These are phyloP conservation scores for Prionailurus bengalensis DNA, from an alignment of 2,113 vertebrate species.

Conservation along the genomic window DNA sequence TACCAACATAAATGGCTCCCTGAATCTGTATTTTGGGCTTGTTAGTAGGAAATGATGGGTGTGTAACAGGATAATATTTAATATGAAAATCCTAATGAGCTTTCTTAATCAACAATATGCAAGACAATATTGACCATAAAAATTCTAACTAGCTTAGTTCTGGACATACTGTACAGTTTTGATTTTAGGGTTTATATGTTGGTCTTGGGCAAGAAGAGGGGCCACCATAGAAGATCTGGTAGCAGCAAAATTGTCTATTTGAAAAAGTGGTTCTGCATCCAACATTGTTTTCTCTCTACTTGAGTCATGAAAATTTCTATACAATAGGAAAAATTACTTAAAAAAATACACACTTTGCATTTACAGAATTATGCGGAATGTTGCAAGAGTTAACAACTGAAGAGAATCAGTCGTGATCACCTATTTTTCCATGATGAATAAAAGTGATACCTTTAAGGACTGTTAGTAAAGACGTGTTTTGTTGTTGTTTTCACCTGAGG, in stretches of 20 bases:
- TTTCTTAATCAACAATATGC: background rate
- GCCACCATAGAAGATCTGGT: background rate
- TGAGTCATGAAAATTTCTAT: constrained; percentile 36
- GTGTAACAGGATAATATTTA: background rate
- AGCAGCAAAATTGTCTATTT: background rate
- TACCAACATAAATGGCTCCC: background rate
- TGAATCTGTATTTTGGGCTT: background rate
- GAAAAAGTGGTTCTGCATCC: background rate
- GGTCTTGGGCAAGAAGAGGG: background rate
- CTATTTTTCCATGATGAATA: constrained; percentile 10
- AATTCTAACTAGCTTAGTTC: background rate
- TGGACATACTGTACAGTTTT: background rate
- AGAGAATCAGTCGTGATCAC: constrained; percentile 45
- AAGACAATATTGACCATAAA: background rate
- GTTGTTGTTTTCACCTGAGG: background rate
- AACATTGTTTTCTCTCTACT: background rate
- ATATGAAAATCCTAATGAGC: background rate
- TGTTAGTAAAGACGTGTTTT: background rate
- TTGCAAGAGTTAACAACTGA: constrained; percentile 39
- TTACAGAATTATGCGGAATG: constrained; percentile 46
- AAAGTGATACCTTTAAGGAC: constrained; percentile 42
- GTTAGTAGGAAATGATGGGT: background rate
- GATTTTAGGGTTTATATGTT: background rate
- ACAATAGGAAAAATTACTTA: background rate
- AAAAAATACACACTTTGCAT: background rate